Base-by-base conservation (phyloP, 2,888 invertebrate genomes). In the Mechanitis messenoides region DNA sequence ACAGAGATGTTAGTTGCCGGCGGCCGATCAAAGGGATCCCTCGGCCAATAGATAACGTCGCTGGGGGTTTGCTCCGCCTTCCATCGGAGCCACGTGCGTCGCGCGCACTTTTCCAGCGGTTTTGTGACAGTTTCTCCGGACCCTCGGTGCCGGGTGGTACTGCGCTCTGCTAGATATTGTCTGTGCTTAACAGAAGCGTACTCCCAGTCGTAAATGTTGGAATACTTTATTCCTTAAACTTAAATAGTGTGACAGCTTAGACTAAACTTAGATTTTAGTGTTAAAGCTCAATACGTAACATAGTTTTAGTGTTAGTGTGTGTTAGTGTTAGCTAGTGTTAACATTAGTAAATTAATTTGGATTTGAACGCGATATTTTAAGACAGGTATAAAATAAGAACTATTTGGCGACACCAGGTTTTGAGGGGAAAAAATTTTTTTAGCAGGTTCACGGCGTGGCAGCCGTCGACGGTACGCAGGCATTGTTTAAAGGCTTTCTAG, bases 1-100 rank as follows among this genome's bases (percentile, higher is more conserved):
- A 84, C 79, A 84, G 83, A 82, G 83, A 87, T 83, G 84, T 89
- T 87, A 89, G 88, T 84, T 80, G 86, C 83, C 84, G 85, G 83
- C 87, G 83, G 77, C 79, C 79, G 87, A 87, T 89, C 90, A 89
- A 90, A 90, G 88, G 78, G 74, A 69, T 68, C 62, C 71, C 65
- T 71, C 64, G 70, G 68, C 90, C 88, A 89, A 90, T 88, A 68
- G 74, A 69, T 65, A 67, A 56, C 65, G 71, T 59, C 68, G 69
- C 68, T 74, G 74, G 72, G 61, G 72, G 63, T 67, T 72, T 61
- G 78, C 77, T 63, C 85, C 87, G 80, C 89, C 87, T 76, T 72
- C 73, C 68, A 77, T 78, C 73, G 72, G 74, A 72, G 74, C 87
- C 90, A 90, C 90, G 90, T 90, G 90, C 82, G 80, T 77, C 89